phyloP scores from a whole-genome alignment of 2,113 vertebrate genomes.

The Malurus melanocephalus region DNA sequence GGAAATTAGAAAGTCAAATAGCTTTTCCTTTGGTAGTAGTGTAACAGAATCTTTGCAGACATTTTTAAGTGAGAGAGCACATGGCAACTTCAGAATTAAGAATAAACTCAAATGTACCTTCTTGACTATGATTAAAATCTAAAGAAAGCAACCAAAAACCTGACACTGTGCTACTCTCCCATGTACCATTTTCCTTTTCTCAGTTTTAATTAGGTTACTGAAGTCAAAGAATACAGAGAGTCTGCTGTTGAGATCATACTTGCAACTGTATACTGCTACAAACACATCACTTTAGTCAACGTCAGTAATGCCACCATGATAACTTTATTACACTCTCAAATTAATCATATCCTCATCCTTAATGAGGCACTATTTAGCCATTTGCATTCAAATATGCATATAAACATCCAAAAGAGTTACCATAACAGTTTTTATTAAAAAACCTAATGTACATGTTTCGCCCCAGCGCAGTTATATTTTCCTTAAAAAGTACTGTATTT shows the following conservation, averaged over 20 bases:
- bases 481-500: slow-evolving; percentile 70
- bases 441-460: slow-evolving; percentile 59
- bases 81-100: not conserved
- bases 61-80: not conserved
- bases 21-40: not conserved
- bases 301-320: slow-evolving; percentile 7
- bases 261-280: rapidly evolving
- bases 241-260: not conserved
- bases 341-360: not conserved
- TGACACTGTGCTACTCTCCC: not conserved
- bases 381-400: slow-evolving; percentile 25
- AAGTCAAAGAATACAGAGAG: not conserved
- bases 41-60: not conserved
- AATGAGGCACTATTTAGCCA: not conserved
- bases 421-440: slow-evolving; percentile 70
- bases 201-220: not conserved
- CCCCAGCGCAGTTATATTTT: slow-evolving; percentile 39
- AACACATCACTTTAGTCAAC: not conserved
- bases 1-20: not conserved
- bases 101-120: not conserved
- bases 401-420: slow-evolving; percentile 57
- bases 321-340: slow-evolving; percentile 40
- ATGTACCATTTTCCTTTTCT: not conserved
- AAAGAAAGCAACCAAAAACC: not conserved
- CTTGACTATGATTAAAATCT: not conserved